phyloP scores from a whole-genome alignment of 1,140 invertebrate species.

The Littorina saxatilis region DNA sequence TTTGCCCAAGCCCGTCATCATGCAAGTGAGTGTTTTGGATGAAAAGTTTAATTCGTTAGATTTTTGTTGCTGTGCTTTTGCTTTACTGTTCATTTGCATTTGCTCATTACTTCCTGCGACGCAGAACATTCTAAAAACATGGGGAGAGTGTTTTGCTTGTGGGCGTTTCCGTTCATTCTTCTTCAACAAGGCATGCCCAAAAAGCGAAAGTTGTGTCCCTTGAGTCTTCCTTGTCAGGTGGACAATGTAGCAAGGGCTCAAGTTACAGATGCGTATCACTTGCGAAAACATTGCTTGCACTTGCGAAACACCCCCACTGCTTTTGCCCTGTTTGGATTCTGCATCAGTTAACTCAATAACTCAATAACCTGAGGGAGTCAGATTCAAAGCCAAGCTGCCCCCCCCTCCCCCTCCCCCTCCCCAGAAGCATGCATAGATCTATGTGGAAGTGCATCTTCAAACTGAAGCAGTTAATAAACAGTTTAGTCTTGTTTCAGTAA shows the following conservation, averaged over 20 bases:
- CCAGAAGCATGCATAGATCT: not conserved
- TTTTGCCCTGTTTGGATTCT: not conserved
- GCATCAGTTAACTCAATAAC: too few species aligned
- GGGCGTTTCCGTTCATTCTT: constrained; percentile 25
- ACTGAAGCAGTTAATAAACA: not conserved
- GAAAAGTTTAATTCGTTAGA: not conserved
- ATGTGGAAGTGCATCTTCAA: not conserved
- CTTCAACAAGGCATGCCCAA: not conserved
- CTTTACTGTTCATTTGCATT: too few species aligned
- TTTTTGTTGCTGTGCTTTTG: too few species aligned
- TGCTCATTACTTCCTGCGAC: too few species aligned
- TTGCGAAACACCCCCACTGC: too few species aligned
- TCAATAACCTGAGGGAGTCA: too few species aligned
- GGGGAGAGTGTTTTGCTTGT: not conserved
- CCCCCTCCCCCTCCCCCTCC: not conserved
- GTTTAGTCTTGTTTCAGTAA: too few species aligned
- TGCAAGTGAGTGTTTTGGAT: constrained; percentile 75
- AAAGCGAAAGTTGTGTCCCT: constrained; percentile 17
- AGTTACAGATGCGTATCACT: not conserved
- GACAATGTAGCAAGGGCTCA: not conserved
- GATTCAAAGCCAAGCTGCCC: too few species aligned
- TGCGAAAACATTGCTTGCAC: too few species aligned
- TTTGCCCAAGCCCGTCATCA: constrained; percentile 79
- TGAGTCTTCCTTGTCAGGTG: too few species aligned
- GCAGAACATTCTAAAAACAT: too few species aligned